These are phyloP conservation scores for Gopherus evgoodei DNA, from an alignment of 2,113 vertebrate species.

Conservation along the genomic window DNA sequence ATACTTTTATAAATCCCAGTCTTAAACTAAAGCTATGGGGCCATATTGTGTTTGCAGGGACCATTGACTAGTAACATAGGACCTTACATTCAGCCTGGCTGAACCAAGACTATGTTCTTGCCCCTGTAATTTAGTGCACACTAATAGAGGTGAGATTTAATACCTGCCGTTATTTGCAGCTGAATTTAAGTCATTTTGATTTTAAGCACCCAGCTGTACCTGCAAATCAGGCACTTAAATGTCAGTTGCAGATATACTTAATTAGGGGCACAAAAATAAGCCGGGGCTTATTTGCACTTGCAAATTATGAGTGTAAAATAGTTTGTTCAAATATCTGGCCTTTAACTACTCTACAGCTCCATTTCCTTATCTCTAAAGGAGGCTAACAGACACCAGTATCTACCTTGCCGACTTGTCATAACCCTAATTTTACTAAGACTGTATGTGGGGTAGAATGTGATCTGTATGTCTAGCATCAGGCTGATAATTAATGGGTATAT, in stretches of 20 bases:
- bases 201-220: not conserved
- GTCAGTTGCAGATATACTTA: not conserved
- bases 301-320: not conserved
- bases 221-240: not conserved
- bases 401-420: not conserved
- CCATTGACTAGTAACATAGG: not conserved
- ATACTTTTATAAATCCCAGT: not conserved
- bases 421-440: too few relatives aligned
- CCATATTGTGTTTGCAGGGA: not conserved
- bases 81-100: too few relatives aligned
- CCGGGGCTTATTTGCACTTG: not conserved
- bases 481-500: not conserved
- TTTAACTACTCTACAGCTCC: not conserved
- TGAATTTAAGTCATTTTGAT: not conserved
- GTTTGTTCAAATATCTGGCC: not conserved
- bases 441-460: not conserved
- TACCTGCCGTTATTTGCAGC: not conserved
- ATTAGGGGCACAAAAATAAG: not conserved
- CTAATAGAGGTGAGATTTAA: not conserved
- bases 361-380: not conserved
- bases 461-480: not conserved
- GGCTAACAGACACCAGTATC: not conserved
- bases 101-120: not conserved
- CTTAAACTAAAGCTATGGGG: not conserved
- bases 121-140: not conserved